Conservation (phyloP, 2,888 invertebrate species). For the Phragmatobia fuliginosa region DNA sequence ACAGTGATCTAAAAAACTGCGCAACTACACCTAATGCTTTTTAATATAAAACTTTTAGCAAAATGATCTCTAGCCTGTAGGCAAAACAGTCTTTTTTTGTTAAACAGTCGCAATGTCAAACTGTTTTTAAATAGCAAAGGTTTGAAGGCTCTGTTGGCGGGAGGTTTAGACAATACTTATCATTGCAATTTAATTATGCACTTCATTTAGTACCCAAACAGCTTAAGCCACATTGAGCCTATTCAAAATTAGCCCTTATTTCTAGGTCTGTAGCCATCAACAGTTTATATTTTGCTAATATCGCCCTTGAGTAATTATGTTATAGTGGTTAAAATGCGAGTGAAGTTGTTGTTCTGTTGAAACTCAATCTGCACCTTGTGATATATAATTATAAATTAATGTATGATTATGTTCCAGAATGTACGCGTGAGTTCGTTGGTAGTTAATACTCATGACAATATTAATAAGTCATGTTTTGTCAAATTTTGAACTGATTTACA, state of each 20-base stretch:
- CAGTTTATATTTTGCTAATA: slow-evolving; percentile 25
- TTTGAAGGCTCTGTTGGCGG: not conserved
- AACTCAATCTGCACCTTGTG: slow-evolving; percentile 68
- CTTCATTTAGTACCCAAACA: slow-evolving; percentile 15
- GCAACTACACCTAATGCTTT: not conserved
- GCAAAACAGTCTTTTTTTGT: not conserved
- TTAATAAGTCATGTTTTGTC: slow-evolving; percentile 39
- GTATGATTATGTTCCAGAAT: slow-evolving; percentile 46
- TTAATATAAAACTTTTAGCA: not conserved
- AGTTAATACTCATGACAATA: slow-evolving; percentile 42
- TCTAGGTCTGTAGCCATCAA: slow-evolving; percentile 43
- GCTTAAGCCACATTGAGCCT: not conserved
- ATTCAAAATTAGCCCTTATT: slow-evolving; percentile 42
- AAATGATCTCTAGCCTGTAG: not conserved
- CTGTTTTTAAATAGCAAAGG: not conserved
- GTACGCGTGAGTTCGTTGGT: slow-evolving; percentile 31
- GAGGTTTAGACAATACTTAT: slow-evolving; percentile 17
- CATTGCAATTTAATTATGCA: slow-evolving; percentile 16
- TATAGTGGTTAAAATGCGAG: slow-evolving; percentile 34
- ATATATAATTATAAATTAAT: slow-evolving; percentile 59
- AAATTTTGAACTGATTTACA: slow-evolving; percentile 45
- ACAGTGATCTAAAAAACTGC: not conserved
- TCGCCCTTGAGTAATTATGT: slow-evolving; percentile 33
- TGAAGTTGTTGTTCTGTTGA: slow-evolving; percentile 49
- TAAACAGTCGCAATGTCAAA: not conserved